Evolutionary conservation across 2,888 invertebrate species (phyloP).

Genomic region (Campoplex nolae): DNA sequence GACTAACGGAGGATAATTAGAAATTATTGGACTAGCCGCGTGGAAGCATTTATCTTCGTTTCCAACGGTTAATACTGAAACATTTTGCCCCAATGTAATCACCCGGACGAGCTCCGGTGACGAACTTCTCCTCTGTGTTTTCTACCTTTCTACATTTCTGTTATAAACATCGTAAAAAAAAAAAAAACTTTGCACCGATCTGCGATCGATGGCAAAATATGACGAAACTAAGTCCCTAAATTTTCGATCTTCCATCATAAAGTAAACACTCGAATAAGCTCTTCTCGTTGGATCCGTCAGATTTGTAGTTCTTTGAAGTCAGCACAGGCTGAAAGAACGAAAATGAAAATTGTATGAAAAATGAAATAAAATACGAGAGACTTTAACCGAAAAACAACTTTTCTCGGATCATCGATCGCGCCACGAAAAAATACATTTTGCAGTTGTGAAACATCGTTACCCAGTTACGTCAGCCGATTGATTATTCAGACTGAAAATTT

Average conservation of each 20-base stretch:
- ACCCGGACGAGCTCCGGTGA: slow-evolving; percentile 12
- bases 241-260: not conserved
- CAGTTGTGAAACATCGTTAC: too few relatives aligned
- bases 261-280: not conserved
- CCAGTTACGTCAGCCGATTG: too few relatives aligned
- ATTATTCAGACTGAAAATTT: too few relatives aligned
- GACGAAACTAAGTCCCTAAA: not conserved
- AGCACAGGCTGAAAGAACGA: not conserved
- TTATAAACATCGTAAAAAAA: not conserved
- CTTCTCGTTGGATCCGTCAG: not conserved
- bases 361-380: too few relatives aligned
- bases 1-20: slow-evolving; percentile 74
- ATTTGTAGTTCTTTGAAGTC: not conserved
- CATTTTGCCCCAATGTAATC: slow-evolving; percentile 44
- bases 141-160: not conserved
- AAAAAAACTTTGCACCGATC: not conserved
- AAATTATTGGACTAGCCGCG: slow-evolving; percentile 75
- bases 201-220: not conserved
- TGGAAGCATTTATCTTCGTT: slow-evolving; percentile 75
- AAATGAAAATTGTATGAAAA: not conserved
- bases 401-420: too few relatives aligned
- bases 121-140: not conserved
- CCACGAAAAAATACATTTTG: too few relatives aligned
- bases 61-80: slow-evolving; percentile 68
- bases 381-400: too few relatives aligned